Conservation (phyloP, 2,113 vertebrate species). For the Carollia perspicillata region DNA sequence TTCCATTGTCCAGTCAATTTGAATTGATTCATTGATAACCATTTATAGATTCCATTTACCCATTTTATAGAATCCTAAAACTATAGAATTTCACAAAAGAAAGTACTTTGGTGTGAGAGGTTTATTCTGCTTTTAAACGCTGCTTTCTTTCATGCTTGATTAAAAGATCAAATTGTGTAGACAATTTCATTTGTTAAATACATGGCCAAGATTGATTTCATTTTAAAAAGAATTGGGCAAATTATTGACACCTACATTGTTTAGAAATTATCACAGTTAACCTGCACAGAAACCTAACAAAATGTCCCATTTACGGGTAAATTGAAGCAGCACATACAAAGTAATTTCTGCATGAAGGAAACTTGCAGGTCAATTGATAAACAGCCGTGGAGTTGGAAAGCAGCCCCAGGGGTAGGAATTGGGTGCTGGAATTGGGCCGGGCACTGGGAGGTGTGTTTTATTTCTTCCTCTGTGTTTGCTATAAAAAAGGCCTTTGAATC, state of each 20-base stretch:
- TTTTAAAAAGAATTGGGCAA: background rate
- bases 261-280: background rate
- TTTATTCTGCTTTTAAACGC: background rate
- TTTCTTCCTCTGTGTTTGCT: background rate
- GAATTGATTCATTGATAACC: background rate
- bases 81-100: background rate
- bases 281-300: background rate
- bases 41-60: background rate
- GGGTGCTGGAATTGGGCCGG: background rate
- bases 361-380: conserved; percentile 35
- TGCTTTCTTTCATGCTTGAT: background rate
- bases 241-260: background rate
- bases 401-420: background rate
- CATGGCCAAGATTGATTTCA: background rate
- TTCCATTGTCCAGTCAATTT: background rate
- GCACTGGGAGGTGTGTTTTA: background rate
- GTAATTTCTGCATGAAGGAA: background rate
- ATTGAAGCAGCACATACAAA: background rate
- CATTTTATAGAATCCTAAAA: background rate
- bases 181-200: background rate
- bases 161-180: background rate
- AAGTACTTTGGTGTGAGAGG: background rate
- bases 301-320: background rate
- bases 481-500: background rate
- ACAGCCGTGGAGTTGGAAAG: background rate